Evolutionary conservation across 2,797 vertebrate genomes (phyloP).

Genomic region (Channa striata): DNA sequence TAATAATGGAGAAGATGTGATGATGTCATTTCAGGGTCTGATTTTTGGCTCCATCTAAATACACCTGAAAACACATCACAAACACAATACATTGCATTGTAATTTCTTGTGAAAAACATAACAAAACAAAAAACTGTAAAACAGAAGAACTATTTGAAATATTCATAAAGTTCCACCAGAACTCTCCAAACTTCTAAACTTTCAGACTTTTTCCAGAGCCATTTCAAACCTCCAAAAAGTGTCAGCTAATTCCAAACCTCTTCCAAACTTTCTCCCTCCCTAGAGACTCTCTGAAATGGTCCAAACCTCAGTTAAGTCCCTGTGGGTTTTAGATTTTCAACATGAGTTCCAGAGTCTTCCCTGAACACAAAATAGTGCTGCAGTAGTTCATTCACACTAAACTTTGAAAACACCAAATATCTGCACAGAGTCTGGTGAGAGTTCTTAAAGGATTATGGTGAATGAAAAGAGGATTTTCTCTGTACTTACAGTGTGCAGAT

Average conservation of each 20-base stretch:
- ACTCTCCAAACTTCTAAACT: too few species aligned
- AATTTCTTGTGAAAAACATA: neutral
- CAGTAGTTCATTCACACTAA: neutral
- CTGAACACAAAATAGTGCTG: neutral
- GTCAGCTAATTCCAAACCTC: neutral
- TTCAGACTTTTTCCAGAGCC: too few species aligned
- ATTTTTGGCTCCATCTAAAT: slow-evolving; percentile 4
- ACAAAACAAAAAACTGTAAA: neutral
- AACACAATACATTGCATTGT: neutral
- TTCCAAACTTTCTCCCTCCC: neutral
- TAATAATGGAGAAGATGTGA: neutral
- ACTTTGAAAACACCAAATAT: slow-evolving; percentile 29
- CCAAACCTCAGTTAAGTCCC: neutral
- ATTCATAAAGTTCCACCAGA: neutral
- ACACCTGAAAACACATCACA: slow-evolving; percentile 22
- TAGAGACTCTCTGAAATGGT: neutral
- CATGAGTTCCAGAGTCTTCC: neutral
- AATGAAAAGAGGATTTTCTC: slow-evolving; percentile 52
- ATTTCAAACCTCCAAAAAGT: too few species aligned
- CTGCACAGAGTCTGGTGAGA: slow-evolving; percentile 58
- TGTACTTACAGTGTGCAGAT: slow-evolving; percentile 54
- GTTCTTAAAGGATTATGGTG: slow-evolving; percentile 66
- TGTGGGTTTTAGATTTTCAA: neutral
- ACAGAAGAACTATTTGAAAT: neutral
- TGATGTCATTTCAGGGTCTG: neutral